Conservation (phyloP, 2,888 invertebrate genomes). For the Metacarcinus magister region DNA sequence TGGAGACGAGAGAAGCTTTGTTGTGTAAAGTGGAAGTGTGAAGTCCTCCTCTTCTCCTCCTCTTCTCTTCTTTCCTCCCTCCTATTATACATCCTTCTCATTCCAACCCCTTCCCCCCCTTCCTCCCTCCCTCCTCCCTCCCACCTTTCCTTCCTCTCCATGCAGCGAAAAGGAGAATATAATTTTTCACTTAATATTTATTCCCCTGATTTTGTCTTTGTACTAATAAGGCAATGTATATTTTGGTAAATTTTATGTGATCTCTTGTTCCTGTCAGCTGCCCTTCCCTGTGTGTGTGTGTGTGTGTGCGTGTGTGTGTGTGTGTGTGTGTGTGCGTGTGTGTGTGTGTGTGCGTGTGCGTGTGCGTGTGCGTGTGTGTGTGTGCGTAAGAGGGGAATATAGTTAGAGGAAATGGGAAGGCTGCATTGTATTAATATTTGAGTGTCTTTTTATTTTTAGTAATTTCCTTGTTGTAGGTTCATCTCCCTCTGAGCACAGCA, state of each 20-base stretch:
- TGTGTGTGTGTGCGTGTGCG: neutral
- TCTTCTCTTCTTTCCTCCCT: neutral
- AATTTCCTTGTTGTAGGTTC: neutral
- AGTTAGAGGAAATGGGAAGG: too few relatives aligned
- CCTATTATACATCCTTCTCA: neutral
- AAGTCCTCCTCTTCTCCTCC: neutral
- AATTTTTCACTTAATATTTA: neutral
- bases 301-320: neutral
- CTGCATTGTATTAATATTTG: too few relatives aligned
- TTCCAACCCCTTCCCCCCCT: neutral
- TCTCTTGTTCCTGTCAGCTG: neutral
- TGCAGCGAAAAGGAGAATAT: neutral
- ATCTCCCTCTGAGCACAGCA: neutral
- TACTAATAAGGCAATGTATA: neutral
- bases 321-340: too few relatives aligned
- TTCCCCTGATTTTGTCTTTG: neutral
- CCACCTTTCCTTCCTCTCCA: neutral
- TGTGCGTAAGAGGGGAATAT: neutral
- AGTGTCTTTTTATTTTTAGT: neutral
- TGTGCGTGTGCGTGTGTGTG: neutral
- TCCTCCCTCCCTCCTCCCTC: neutral
- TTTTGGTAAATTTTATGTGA: neutral
- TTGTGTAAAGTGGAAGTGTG: constrained; percentile 28
- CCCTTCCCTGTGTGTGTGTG: neutral
- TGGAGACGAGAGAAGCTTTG: neutral